phyloP scores from a whole-genome alignment of 2,797 vertebrate species.

The Craterocephalus amniculus region DNA sequence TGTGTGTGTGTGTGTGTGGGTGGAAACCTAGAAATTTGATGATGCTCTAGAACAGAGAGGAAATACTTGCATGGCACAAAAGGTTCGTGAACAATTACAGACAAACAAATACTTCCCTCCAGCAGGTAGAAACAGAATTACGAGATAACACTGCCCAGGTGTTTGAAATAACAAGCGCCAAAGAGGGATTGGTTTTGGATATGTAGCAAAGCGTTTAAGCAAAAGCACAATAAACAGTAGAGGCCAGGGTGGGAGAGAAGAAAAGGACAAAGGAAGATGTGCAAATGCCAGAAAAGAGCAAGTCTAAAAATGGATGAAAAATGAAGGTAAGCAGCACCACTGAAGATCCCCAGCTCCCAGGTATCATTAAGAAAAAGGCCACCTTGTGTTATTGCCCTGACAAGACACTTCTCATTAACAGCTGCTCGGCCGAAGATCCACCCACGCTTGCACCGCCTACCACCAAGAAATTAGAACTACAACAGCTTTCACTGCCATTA shows the following conservation, averaged over 20 bases:
- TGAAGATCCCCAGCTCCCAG: conserved; percentile 56
- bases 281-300: conserved; percentile 31
- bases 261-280: conserved; percentile 35
- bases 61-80: conserved; percentile 71
- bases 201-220: conserved; percentile 55
- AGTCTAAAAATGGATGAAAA: conserved; percentile 30
- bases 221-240: conserved; percentile 65
- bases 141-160: conserved; percentile 61
- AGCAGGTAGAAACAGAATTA: conserved; percentile 66
- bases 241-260: conserved; percentile 35
- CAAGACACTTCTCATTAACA: conserved; percentile 73
- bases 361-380: conserved; percentile 75
- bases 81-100: conserved; percentile 67
- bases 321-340: conserved; percentile 8
- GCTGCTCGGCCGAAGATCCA: conserved; percentile 66
- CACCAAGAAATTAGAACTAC: conserved; percentile 45
- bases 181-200: conserved; percentile 66
- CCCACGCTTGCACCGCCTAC: conserved; percentile 59
- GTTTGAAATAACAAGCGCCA: conserved; percentile 62
- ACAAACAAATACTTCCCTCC: conserved; percentile 68
- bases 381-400: conserved; percentile 70
- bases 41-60: conserved; percentile 61
- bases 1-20: conserved; percentile 37
- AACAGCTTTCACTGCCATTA: conserved; percentile 49
- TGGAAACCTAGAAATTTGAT: conserved; percentile 75